phyloP scores from a whole-genome alignment of 2,797 vertebrate species.

The Darevskia nairensis region DNA sequence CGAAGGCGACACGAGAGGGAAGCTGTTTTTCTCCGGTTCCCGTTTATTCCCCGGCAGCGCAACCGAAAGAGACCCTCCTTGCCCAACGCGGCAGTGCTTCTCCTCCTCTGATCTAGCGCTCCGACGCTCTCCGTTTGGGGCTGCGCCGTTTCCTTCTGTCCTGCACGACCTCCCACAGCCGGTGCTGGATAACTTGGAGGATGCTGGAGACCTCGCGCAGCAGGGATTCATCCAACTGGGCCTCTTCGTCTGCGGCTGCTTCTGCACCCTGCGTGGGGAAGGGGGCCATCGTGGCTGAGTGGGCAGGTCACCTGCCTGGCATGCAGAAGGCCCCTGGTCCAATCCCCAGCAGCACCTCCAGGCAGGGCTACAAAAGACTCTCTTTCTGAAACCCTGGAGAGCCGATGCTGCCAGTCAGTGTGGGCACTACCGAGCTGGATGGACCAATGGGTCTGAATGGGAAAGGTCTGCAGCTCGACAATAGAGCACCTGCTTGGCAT shows the following conservation, averaged over 20 bases:
- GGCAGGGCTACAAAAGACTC: too few species aligned
- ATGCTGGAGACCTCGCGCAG: conserved; percentile 49
- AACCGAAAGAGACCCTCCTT: not conserved
- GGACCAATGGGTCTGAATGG: too few species aligned
- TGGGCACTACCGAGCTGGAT: too few species aligned
- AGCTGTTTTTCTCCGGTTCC: not conserved
- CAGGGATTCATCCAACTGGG: conserved; percentile 14
- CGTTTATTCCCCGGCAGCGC: not conserved
- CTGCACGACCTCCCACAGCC: conserved; percentile 43
- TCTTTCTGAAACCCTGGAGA: too few species aligned
- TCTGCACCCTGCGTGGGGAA: not conserved
- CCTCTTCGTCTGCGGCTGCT: not conserved
- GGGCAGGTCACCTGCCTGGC: too few species aligned
- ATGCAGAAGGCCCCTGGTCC: too few species aligned
- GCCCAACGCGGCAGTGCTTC: too few species aligned
- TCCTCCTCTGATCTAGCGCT: not conserved
- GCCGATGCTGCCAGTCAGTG: too few species aligned
- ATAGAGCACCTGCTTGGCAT: too few species aligned
- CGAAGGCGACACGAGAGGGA: too few species aligned
- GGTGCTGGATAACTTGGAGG: conserved; percentile 48
- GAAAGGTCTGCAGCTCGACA: too few species aligned
- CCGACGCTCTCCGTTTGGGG: not conserved
- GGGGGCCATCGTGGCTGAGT: not conserved
- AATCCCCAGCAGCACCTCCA: too few species aligned
- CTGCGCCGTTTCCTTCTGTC: conserved; percentile 16